Percentiles rank a stretch among this genome's conserved stretches.
These are phyloP conservation scores for Cheirogaleus major DNA, from an alignment of 2,797 vertebrate species.

Conservation along the genomic window DNA sequence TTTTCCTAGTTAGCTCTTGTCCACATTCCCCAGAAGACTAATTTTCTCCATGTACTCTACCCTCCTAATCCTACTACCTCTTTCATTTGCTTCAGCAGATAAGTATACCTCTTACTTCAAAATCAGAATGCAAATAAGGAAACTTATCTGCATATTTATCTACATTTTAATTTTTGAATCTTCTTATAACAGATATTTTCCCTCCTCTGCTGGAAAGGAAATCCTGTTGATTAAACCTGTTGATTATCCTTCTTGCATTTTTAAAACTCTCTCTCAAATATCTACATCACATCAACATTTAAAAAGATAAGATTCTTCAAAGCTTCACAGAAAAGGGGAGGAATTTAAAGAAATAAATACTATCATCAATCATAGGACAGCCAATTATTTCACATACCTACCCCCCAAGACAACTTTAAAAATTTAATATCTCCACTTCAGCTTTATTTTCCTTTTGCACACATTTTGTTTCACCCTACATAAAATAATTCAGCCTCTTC, in stretches of 20 bases:
- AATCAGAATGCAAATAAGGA: not conserved
- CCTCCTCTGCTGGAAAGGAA: not conserved
- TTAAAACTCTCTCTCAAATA: not conserved
- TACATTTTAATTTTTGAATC: not conserved
- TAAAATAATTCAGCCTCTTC: not conserved
- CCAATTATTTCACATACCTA: not conserved
- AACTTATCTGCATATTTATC: not conserved
- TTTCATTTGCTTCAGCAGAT: not conserved
- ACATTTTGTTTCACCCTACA: not conserved
- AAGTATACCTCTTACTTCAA: not conserved
- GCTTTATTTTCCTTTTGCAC: not conserved
- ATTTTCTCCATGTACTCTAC: not conserved
- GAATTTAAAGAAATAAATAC: not conserved
- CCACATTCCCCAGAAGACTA: not conserved
- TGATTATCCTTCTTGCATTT: not conserved
- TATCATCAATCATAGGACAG: not conserved
- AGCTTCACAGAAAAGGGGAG: not conserved
- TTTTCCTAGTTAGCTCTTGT: not conserved
- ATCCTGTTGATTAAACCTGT: not conserved
- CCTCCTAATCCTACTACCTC: not conserved
- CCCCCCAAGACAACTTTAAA: not conserved
- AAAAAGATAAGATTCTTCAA: not conserved
- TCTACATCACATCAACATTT: not conserved
- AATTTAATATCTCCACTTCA: not conserved
- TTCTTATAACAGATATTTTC: not conserved